These are phyloP conservation scores for Hipparchia sbordonii DNA, from an alignment of 2,888 invertebrate species.

Conservation along the genomic window DNA sequence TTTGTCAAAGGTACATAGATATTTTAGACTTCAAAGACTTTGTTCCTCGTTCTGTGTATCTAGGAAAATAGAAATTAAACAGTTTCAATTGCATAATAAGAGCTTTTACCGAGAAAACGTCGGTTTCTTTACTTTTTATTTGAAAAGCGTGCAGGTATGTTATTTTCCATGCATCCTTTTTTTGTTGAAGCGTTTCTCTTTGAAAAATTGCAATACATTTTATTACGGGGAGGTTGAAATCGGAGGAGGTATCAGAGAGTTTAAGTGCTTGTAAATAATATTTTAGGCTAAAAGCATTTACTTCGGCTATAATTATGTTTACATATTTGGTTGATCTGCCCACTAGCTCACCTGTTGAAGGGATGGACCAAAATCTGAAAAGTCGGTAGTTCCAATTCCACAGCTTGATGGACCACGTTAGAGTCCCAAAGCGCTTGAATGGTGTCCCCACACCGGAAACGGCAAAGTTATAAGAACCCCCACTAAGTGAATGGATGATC, in stretches of 20 bases:
- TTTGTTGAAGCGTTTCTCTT: slow-evolving; percentile 1
- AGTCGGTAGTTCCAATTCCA: no score
- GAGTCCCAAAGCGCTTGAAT: no score
- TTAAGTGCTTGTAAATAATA: background rate
- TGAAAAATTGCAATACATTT: background rate
- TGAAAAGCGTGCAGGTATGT: slow-evolving; percentile 1
- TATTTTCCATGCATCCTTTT: background rate
- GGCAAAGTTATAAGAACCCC: no score
- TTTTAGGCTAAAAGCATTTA: background rate
- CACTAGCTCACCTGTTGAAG: no score
- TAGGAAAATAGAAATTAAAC: slow-evolving; percentile 15
- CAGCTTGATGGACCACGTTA: no score
- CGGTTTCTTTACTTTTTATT: slow-evolving; percentile 3
- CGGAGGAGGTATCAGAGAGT: background rate
- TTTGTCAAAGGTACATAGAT: background rate
- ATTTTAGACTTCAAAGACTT: background rate
- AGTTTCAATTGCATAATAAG: slow-evolving; percentile 20
- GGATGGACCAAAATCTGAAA: no score
- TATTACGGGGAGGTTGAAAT: background rate
- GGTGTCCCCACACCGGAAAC: no score
- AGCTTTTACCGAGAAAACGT: background rate
- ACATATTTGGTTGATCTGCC: no score
- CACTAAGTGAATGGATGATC: no score
- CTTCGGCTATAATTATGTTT: no score
- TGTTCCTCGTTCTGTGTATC: background rate